phyloP scores from a whole-genome alignment of 2,797 vertebrate genomes.

The Spinibarbus caldwelli region DNA sequence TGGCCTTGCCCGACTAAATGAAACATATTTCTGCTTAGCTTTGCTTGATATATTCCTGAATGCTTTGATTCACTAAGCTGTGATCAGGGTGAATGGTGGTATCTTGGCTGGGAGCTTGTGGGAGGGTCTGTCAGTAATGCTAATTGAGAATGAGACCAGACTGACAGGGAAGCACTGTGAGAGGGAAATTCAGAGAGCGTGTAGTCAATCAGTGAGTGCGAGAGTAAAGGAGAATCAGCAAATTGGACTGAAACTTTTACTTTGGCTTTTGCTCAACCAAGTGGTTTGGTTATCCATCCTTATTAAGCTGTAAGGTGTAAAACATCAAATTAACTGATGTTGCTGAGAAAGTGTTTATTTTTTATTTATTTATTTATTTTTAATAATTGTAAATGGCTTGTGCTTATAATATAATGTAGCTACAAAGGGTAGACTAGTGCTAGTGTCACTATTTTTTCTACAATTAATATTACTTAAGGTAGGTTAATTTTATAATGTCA shows the following conservation, averaged over 20 bases:
- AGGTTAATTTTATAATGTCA: slow-evolving; percentile 1
- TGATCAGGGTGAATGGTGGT: background rate
- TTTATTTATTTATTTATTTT: background rate
- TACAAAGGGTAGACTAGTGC: background rate
- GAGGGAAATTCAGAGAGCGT: background rate
- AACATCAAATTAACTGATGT: background rate
- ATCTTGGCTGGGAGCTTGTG: background rate
- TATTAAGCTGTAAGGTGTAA: background rate
- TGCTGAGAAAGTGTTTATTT: background rate
- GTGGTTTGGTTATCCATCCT: background rate
- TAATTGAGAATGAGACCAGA: slow-evolving; percentile 3
- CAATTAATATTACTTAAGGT: background rate
- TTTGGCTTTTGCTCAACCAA: background rate
- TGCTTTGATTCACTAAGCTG: background rate
- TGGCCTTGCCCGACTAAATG: background rate
- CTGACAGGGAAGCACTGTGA: background rate
- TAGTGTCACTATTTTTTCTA: background rate
- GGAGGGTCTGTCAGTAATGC: slow-evolving; percentile 29
- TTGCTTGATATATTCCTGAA: background rate
- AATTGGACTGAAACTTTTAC: background rate
- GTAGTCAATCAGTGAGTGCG: background rate
- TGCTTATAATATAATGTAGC: background rate
- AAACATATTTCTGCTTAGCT: background rate
- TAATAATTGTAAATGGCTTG: background rate
- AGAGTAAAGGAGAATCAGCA: background rate